Evolutionary conservation across 2,113 vertebrate genomes (phyloP).

Genomic region (Balaenoptera acutorostrata): DNA sequence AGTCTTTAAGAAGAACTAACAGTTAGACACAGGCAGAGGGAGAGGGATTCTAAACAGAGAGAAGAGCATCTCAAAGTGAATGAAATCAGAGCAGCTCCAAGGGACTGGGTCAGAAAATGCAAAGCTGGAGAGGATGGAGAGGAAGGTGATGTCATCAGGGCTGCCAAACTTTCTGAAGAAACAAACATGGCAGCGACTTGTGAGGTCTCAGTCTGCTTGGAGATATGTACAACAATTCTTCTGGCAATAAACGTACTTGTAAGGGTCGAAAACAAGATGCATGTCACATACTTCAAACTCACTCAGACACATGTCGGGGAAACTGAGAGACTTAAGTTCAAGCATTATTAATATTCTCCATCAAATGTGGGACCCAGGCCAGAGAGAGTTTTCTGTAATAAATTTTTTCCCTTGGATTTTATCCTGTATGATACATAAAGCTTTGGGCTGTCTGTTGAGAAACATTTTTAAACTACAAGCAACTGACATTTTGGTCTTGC

Average conservation of each 20-base stretch:
- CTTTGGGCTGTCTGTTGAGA: neutral
- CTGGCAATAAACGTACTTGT: neutral
- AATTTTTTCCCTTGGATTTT: neutral
- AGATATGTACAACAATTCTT: neutral
- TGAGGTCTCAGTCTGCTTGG: neutral
- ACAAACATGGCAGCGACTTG: neutral
- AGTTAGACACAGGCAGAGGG: neutral
- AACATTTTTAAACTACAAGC: neutral
- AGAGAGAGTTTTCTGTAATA: slow-evolving; percentile 4
- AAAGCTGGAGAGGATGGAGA: neutral
- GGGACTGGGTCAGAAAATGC: neutral
- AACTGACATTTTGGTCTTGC: neutral
- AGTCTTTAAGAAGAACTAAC: neutral
- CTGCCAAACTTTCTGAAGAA: neutral
- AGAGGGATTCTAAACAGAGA: neutral
- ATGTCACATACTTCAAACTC: neutral
- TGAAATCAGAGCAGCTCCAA: neutral
- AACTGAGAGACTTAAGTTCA: neutral
- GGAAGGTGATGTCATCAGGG: neutral
- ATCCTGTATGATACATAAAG: neutral
- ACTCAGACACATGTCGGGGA: neutral
- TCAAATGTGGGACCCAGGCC: neutral
- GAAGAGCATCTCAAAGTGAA: neutral
- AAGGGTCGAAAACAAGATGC: neutral
- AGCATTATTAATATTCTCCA: slow-evolving; percentile 25